Evolutionary conservation across 2,888 invertebrate genomes (phyloP), one percentile per base, ranked within the genome.

Genomic region (Eristalinus aeneus): DNA sequence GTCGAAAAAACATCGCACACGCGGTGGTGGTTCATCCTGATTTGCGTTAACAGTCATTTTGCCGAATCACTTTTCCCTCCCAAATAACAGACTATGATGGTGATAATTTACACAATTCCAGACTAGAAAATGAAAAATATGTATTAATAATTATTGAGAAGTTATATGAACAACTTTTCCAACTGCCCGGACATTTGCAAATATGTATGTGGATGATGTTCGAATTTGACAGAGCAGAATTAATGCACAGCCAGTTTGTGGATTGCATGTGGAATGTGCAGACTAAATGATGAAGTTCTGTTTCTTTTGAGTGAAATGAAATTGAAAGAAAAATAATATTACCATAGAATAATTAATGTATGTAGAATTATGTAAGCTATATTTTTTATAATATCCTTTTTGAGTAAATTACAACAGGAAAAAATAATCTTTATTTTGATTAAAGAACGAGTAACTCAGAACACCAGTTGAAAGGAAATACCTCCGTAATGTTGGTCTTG

Each of bases 1-100:
- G 91, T 99, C 99, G 93, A 99, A 97, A 93, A 98, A 99, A 90
- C 98, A 98, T 89, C 98, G 95, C 88, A 96, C 95, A 80, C 95
- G 93, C 81, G 93, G 85, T 39, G 87, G 88, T 20, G 73, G 83
- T 65, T 63, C 87, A 39, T 86, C 88, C 20, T 74, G 76, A 32
- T 88, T 87, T n/a, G 88, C 85, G 74, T 88, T 87, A 5, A 92
- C 92, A 74, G 92, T 92, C 92, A 92, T 92, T 68, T 92, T 72
- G 23, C 34, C 8, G 32, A 34, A 56, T 54, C 67, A 36, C 27
- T 58, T 34, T 73, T 23, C 16, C 20, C n/a, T 5, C 22, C 22
- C 22, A 56, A 23, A 22, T 8, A 23, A 56, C 39, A 8, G 8
- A n/a, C n/a, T n/a, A 12, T 39, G 11, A 12, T 3, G 6, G 11